phyloP scores from a whole-genome alignment of 2,797 vertebrate species.

The Vespertilio murinus region DNA sequence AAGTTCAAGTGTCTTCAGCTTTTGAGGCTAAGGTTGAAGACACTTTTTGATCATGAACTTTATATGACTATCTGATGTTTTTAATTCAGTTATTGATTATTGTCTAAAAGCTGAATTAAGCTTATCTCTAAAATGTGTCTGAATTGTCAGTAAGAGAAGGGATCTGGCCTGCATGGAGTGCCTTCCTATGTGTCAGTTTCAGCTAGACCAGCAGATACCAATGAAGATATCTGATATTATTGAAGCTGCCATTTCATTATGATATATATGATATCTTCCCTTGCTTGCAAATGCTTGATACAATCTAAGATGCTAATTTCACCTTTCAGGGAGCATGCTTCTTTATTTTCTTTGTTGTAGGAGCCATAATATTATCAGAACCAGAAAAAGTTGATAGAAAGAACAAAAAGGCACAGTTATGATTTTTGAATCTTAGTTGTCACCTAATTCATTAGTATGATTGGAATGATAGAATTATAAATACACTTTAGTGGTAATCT shows the following conservation, averaged over 20 bases:
- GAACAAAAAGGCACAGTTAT: not conserved
- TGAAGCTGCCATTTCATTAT: not conserved
- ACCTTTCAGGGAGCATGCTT: not conserved
- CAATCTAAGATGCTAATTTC: not conserved
- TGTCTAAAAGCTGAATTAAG: not conserved
- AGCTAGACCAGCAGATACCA: not conserved
- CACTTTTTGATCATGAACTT: not conserved
- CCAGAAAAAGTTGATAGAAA: not conserved
- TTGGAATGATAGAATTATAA: conserved; percentile 31
- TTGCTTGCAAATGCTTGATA: not conserved
- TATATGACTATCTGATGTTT: not conserved
- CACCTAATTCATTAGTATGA: not conserved
- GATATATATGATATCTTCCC: not conserved
- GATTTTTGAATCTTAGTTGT: not conserved
- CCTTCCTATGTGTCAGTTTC: not conserved
- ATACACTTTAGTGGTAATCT: not conserved
- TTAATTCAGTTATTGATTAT: not conserved
- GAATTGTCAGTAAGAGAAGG: not conserved
- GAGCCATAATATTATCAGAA: not conserved
- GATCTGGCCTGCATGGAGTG: not conserved
- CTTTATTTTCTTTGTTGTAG: not conserved
- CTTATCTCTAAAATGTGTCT: conserved; percentile 22
- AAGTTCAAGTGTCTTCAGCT: not conserved
- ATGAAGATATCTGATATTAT: not conserved
- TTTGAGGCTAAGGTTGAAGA: not conserved